Base-by-base conservation (phyloP, 2,113 vertebrate species). In the Chaetops frenatus region DNA sequence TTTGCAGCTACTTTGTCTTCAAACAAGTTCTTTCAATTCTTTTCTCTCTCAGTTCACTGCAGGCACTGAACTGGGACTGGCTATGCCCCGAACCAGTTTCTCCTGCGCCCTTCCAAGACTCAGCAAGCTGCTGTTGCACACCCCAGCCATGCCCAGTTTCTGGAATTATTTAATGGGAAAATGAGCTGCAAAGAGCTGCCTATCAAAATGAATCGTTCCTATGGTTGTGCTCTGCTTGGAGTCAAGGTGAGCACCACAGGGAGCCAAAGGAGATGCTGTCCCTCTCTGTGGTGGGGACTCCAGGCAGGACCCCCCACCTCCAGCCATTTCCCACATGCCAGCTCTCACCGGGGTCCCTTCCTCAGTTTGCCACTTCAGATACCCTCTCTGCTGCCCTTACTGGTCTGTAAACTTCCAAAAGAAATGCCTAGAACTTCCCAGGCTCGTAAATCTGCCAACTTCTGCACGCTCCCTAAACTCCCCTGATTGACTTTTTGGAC, bases 1-100 rank as follows among this genome's bases (percentile, higher is more conserved):
- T 77, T 96, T 88, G 88, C 76, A 92, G 76, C 86, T 64, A n/a
- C 62, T 92, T 86, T 44, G 76, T 57, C 67, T 92, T 90, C 86
- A 74, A 31, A 77, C 47, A 62, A 73, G 53, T 38, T 15, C 83
- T 94, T 93, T 78, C 82, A 83, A 92, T 69, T 78, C 60, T 67
- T 65, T 86, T 71, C 21, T 35, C 29, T 13, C 76, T 57, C 40
- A 90, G 61, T 62, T 94, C 82, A 82, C 53, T 28, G 50, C 36
- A 57, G 27, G 94, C 91, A 94, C 72, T 83, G 72, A 88, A 72
- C 82, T 93, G 93, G 74, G 85, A 81, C 81, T 56, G 48, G 81
- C 4, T n/a, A 11, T 60, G 51, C 54, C 81, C 74, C 40, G 38
- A 65, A 60, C 62, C n/a, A 19, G 35, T 61, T 67, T 50, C 40